Evolutionary conservation across 2,797 vertebrate species (phyloP), one percentile per base, ranked within the genome.

Genomic region (Leuciscus waleckii): DNA sequence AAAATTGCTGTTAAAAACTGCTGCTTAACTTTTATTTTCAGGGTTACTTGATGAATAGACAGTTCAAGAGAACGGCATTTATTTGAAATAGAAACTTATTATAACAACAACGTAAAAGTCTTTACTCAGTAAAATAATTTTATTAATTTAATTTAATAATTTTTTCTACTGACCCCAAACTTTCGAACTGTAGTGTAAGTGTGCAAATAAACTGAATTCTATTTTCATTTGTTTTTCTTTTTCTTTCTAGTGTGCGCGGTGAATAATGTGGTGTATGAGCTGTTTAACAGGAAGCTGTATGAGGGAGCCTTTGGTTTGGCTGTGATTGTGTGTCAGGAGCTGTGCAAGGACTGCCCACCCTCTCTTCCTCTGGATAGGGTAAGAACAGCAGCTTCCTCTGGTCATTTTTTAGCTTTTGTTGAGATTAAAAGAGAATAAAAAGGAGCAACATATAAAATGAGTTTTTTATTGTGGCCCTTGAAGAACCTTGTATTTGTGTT

Each of bases 271-370:
- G 94, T 94, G 23, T 97, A 96, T 82, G 94, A 94, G 80, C 94
- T 99, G 91, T 97, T 96, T 86, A 96, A 93, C 91, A 94, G 92
- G 63, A 95, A 94, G 85, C 93, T 97, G 16, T 96, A 96, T 46
- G 84, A 93, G 0, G 95, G 97, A 88, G 96, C 95, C 73, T 94
- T 94, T 88, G 91, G 90, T 0, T 46, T 98, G 51, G 94, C 93
- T 0, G 94, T 96, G 88, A 94, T 95, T 32, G 54, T 98, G 56
- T 97, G 97, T 90, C 90, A 86, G 79, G 89, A 94, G 74, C 87
- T 97, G 23, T 88, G 85, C 84, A 95, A 93, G 81, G 92, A 92
- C 39, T 86, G 87, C 21, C 89, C 92, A 0, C 68, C 71, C 0
- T 93, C 94, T 0, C 90, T 97, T 26, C 90, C 95, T 58, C 87